Evolutionary conservation across 2,888 invertebrate species (phyloP), one percentile per base, ranked within the genome.

Genomic region (Drosophila atripex): DNA sequence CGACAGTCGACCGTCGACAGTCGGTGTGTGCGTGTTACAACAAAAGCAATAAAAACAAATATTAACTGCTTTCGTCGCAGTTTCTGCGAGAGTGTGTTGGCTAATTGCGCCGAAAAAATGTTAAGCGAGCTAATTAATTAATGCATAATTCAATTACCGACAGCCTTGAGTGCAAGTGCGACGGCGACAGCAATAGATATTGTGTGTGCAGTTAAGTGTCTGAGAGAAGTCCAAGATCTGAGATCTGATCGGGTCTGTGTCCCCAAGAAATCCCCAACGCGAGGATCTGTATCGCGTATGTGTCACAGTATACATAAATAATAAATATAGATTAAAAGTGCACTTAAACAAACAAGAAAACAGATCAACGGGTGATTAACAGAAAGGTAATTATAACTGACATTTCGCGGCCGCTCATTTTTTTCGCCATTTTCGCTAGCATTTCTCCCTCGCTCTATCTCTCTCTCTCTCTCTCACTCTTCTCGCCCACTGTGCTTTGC

Each of bases 271-370:
- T 88, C 88, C 89, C 88, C 73, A 72, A 77, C 89, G 80, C 89
- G 88, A 89, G 89, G 89, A 89, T 89, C 83, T 71, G 80, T 89
- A 90, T 89, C 90, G 90, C 74, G 88, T 80, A 43, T 66, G 71
- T 66, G 63, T 68, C 49, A 23, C 21, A 1, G 18, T 23, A 23
- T 23, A 23, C 4, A 23, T 23, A 61, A 73, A 73, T 77, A 70
- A 70, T 89, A 84, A 80, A 71, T 72, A 87, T 75, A 83, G 71
- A 75, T 78, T 75, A 69, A 71, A 73, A 77, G 79, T 82, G 65
- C 79, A 80, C 71, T 71, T 73, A 70, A 75, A 55, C 58, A 65
- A 75, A 78, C 54, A 61, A 51, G 47, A 64, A 49, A 56, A 51
- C 43, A 64, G 35, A 35, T 35, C 35, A 70, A 32, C 47, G 60